phyloP scores from a whole-genome alignment of 2,888 invertebrate genomes.

The Macrosoma leucophasiata region DNA sequence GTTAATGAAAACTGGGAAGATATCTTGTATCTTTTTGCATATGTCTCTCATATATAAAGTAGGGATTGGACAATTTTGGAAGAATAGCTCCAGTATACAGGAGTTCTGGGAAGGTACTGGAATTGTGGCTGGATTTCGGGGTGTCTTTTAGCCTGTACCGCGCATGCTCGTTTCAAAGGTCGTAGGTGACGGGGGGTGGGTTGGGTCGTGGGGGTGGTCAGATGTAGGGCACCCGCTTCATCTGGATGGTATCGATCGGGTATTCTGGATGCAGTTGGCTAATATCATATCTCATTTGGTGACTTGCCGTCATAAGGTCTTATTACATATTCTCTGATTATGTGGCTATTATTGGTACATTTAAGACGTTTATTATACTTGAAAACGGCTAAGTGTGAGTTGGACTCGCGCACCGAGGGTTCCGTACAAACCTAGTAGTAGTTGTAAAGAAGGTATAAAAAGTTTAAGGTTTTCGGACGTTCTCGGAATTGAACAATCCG shows the following conservation, averaged over 20 bases:
- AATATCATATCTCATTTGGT: no score
- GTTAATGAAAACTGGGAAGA: constrained; percentile 40
- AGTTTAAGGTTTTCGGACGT: no score
- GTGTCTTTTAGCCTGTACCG: constrained; percentile 26
- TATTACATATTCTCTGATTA: no score
- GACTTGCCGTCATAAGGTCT: no score
- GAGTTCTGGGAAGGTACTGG: constrained; percentile 42
- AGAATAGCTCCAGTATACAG: constrained; percentile 29
- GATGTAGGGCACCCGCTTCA: constrained; percentile 43
- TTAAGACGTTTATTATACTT: no score
- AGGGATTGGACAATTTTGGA: constrained; percentile 22
- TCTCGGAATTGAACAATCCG: no score
- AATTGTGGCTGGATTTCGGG: constrained; percentile 32
- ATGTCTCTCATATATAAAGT: constrained; percentile 63
- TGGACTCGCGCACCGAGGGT: no score
- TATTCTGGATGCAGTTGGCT: no score
- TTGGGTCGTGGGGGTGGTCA: constrained; percentile 35
- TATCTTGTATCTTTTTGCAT: constrained; percentile 39
- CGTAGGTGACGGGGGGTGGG: constrained; percentile 37
- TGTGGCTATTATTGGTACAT: no score
- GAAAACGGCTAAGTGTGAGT: no score
- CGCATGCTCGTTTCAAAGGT: constrained; percentile 60
- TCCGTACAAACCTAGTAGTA: no score
- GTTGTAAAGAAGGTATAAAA: no score
- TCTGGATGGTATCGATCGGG: constrained; percentile 5